A percentile compares a stretch with the other conserved stretches of the same genome.
Evolutionary conservation across 2,797 vertebrate species (phyloP).

Genomic region (Gymnoscopelus microlampas): DNA sequence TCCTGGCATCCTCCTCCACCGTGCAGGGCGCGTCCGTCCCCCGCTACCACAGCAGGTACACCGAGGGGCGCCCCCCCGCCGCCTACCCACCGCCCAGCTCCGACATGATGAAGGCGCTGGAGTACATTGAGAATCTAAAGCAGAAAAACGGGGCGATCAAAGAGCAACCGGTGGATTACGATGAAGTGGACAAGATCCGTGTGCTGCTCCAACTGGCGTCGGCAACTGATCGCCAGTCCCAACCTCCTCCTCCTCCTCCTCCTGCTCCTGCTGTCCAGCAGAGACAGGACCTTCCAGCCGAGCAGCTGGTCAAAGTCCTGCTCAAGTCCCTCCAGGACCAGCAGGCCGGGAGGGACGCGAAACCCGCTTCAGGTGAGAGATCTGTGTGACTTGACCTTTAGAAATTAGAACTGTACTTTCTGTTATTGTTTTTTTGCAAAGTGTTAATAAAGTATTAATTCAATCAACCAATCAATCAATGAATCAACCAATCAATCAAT

Average conservation of each 20-base stretch:
- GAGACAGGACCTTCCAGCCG: slow-evolving; percentile 82
- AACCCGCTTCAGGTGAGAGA: slow-evolving; percentile 41
- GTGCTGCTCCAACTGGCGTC: slow-evolving; percentile 84
- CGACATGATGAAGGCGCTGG: slow-evolving; percentile 96
- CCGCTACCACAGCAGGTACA: slow-evolving; percentile 84
- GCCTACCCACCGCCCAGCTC: slow-evolving; percentile 86
- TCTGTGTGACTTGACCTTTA: too few relatives aligned
- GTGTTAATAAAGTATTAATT: too few relatives aligned
- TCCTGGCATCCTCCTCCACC: slow-evolving; percentile 71
- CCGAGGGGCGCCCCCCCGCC: slow-evolving; percentile 77
- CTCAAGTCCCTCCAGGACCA: slow-evolving; percentile 88
- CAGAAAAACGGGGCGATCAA: slow-evolving; percentile 82
- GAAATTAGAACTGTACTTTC: too few relatives aligned
- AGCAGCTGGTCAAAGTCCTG: slow-evolving; percentile 89
- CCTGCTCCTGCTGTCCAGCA: slow-evolving; percentile 68
- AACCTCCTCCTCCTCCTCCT: slow-evolving; percentile 67
- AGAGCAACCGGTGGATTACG: slow-evolving; percentile 83
- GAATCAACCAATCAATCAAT: too few relatives aligned
- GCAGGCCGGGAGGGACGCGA: slow-evolving; percentile 85
- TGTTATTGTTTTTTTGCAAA: too few relatives aligned
- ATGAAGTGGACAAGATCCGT: slow-evolving; percentile 80
- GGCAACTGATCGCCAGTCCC: slow-evolving; percentile 77
- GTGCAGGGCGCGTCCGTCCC: slow-evolving; percentile 87
- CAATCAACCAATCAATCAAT: too few relatives aligned
- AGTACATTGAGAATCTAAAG: slow-evolving; percentile 97